Base-by-base conservation (phyloP, 2,797 vertebrate species). In the Triplophysa bombifrons region DNA sequence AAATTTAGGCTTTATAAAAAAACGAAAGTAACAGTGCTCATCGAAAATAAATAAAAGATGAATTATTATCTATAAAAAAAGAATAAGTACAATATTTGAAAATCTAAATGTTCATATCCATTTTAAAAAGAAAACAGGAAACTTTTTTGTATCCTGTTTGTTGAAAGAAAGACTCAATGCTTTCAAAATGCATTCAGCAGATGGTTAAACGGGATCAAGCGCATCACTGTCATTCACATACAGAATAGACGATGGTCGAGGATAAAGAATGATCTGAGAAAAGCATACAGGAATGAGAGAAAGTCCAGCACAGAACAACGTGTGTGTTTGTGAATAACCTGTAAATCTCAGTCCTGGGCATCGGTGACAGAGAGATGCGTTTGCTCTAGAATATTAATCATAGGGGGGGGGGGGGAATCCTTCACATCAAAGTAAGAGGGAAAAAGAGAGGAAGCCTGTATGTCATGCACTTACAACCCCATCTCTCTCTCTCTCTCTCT, bases 351-450 rank as follows among this genome's bases (percentile, higher is more conserved):
- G 65, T 81, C 51, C 58, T 48, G 51, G 64, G 74, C 73, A 46
- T 72, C 22, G 2, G 34, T 73, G 80, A 61, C 30, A 74, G 51
- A 65, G 60, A 70, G 27, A 73, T 60, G 55, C 51, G 25, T 60
- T 48, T 68, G 77, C 48, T 76, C 46, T 74, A 70, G 82, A 85
- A 89, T 90, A 83, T 73, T 86, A 91, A 91, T 87, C 78, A 73
- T 84, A 76, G 81, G 25, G 77, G 81, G 80, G 81, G 25, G 77
- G 81, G 80, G 84, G 81, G 55, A 76, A 70, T 83, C 63, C 19
- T 68, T 72, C 46, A 90, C 88, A 90, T 93, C 89, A 92, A 92
- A 91, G 92, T 86, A 73, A 25, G 55, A 76, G 81, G 88, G 90
- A 87, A 78, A 87, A 85, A 85, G 55, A 80, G 63, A 73, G 63